A percentile compares a stretch with the other conserved stretches of the same genome.
These are phyloP conservation scores for Manacus vitellinus DNA, from an alignment of 2,113 vertebrate genomes.

Conservation along the genomic window DNA sequence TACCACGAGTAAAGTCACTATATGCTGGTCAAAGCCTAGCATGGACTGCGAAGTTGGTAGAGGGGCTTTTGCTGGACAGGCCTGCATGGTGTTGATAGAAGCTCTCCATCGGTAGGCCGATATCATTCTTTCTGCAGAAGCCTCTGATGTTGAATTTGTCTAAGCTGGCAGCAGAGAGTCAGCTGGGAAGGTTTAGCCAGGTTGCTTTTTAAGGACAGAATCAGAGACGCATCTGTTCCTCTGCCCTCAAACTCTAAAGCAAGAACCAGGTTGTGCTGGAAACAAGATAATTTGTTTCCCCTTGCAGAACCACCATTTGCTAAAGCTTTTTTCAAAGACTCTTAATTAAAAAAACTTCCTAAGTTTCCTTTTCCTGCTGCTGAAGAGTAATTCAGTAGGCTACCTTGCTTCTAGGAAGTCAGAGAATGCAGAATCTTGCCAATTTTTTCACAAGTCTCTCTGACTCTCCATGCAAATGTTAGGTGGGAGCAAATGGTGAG, in stretches of 20 bases:
- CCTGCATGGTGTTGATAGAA: neutral
- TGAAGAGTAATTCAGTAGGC: neutral
- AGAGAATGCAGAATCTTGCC: neutral
- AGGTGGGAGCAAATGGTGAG: neutral
- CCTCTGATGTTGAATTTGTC: neutral
- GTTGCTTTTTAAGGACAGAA: neutral
- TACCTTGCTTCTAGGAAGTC: neutral
- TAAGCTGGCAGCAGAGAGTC: neutral
- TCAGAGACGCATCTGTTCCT: neutral
- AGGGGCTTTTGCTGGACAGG: neutral
- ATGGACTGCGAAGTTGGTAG: rapidly evolving
- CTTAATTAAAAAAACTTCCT: neutral
- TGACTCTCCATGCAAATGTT: neutral
- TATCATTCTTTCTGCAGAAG: neutral
- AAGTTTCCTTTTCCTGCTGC: neutral
- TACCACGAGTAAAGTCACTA: no score
- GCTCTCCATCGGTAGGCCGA: neutral
- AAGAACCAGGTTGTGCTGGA: neutral
- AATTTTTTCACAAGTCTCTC: neutral
- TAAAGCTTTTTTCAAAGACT: neutral
- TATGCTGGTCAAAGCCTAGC: neutral
- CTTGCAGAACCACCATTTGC: neutral
- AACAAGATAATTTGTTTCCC: neutral
- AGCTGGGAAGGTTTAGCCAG: neutral
- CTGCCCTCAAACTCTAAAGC: neutral